Base-by-base conservation (phyloP, 2,113 vertebrate species). In the Garra rufa region DNA sequence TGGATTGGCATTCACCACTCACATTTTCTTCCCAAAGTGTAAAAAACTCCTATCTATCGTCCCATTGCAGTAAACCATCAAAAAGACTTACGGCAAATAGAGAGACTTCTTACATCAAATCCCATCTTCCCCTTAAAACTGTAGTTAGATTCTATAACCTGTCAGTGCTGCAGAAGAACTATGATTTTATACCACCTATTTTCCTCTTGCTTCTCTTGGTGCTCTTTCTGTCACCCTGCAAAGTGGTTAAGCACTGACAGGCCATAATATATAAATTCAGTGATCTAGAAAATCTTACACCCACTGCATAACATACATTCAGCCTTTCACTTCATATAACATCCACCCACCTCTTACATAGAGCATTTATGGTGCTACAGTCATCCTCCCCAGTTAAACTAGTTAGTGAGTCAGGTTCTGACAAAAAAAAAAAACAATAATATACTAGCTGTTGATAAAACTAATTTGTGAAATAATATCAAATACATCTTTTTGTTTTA, bases 251-350 rank as follows among this genome's bases (percentile, higher is more conserved):
- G 43, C 24, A 14, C 59, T 9, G 59, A 80, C 57, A 46, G 24
- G 14, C 57, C 8, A 63, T 24, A 46, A 19, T 61, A 43, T 61
- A 78, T 59, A 6, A 78, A 78, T 59, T 59, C 6, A 24, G 21
- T 43, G 41, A 63, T 80, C 6, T 30, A 65, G 6, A 75, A 50
- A 30, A 50, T 67, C 17, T 44, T 17, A 26, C 38, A 46, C n/a
- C n/a, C 34, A 50, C 78, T 30, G 26, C 46, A 75, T 50, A 50
- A 30, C 73, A 75, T 30, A 75, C 26, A 75, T 50, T 75, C 9
- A 24, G 19, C n/a, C 2, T 26, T 41, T 52, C 19, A 15, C 17
- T 82, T 24, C 21, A 41, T 52, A 17, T 21, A 59, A 41, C 59
- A 80, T 67, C 43, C 59, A 67, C 30, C 30, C 65, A 70, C 63